phyloP scores from a whole-genome alignment of 1,140 invertebrate genomes.

The Subanguina moxae region DNA sequence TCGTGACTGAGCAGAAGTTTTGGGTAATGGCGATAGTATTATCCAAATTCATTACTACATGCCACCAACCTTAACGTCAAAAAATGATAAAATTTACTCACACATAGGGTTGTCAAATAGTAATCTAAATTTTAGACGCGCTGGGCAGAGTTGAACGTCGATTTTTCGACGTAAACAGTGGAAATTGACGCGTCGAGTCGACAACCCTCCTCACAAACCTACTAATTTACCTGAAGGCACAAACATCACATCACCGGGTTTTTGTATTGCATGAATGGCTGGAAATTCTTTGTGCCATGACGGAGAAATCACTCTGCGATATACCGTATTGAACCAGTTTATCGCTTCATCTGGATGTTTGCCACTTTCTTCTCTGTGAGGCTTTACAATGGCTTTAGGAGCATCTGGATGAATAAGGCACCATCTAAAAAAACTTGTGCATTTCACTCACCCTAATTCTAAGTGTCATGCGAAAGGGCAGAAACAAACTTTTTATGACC shows the following conservation, averaged over 20 bases:
- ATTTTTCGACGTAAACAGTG: no score
- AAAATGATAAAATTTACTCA: no score
- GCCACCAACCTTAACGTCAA: constrained; percentile 77
- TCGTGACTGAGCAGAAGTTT: constrained; percentile 91
- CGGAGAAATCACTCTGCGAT: constrained; percentile 73
- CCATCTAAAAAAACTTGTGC: constrained; percentile 70
- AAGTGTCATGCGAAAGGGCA: not conserved
- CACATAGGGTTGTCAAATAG: no score
- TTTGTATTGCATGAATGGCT: constrained; percentile 84
- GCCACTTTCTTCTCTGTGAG: constrained; percentile 78
- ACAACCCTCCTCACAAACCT: no score
- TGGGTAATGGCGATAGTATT: constrained; percentile 94
- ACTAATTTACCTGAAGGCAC: constrained; percentile 68
- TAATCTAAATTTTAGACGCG: no score
- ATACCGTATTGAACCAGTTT: constrained; percentile 94
- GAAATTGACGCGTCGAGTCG: no score
- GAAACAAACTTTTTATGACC: constrained; percentile 82
- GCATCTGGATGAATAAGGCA: constrained; percentile 95
- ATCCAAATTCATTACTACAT: constrained; percentile 93
- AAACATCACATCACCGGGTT: constrained; percentile 94
- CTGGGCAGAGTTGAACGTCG: no score
- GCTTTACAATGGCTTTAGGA: constrained; percentile 88
- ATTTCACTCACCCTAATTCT: not conserved
- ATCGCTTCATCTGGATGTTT: constrained; percentile 95
- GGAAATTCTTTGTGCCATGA: constrained; percentile 37